Conservation (phyloP, 2,888 invertebrate species). For the Caenorhabditis uteleia region DNA sequence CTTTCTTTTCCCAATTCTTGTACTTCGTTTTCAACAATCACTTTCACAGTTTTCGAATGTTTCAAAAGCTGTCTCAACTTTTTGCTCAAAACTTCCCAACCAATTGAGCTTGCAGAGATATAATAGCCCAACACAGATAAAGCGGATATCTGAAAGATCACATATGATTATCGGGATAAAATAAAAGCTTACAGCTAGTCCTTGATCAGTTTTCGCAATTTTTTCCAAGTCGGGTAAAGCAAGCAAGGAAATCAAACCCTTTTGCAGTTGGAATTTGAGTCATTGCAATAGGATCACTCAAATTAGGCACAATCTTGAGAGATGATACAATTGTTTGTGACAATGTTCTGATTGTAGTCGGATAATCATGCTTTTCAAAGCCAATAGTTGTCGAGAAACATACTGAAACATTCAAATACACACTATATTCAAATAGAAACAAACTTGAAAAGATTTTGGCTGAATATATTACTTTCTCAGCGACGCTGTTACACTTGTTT, state of each 20-base stretch:
- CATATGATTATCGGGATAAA: no score
- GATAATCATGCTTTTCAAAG: constrained; percentile 33
- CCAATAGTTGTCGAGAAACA: constrained; percentile 29
- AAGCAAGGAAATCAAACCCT: constrained; percentile 12
- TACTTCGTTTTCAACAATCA: constrained; percentile 7
- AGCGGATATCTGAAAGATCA: constrained; percentile 14
- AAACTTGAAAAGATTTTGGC: constrained; percentile 37
- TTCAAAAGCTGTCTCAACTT: constrained; percentile 13
- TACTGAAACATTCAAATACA: constrained; percentile 24
- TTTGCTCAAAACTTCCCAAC: constrained; percentile 15
- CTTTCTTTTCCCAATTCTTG: constrained; percentile 7
- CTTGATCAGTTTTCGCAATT: constrained; percentile 4
- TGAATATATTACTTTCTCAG: constrained; percentile 34
- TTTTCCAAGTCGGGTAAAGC: not conserved
- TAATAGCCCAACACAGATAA: constrained; percentile 34
- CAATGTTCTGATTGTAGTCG: constrained; percentile 28
- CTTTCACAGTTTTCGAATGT: not conserved
- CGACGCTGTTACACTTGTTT: constrained; percentile 24
- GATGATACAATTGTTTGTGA: constrained; percentile 5
- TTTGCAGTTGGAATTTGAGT: constrained; percentile 19
- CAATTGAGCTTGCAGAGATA: constrained; percentile 18
- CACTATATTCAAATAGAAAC: no score
- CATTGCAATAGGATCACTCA: constrained; percentile 5
- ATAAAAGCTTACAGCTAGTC: no score
- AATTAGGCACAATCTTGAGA: constrained; percentile 4